Base-by-base conservation (phyloP, 2,888 invertebrate species). In the Stictocephala bisonia region DNA sequence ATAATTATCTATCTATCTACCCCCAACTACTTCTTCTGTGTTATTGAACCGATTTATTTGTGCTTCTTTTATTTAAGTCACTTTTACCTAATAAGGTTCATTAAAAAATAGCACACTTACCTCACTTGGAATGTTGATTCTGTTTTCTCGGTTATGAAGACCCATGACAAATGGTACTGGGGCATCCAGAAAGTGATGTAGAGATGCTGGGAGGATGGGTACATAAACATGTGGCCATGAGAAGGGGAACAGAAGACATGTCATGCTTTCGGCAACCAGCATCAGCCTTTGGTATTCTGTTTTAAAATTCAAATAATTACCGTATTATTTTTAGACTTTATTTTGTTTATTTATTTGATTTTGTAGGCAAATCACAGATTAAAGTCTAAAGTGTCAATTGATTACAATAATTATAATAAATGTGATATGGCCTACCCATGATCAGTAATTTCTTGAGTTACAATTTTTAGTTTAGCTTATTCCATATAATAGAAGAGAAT, bases 81-180 rank as follows among this genome's bases (percentile, higher is more conserved):
- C 44, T 44, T 44, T 20, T 3, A 3, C 15, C 44, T n/a, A n/a
- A n/a, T n/a, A n/a, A n/a, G n/a, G n/a, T n/a, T n/a, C n/a, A n/a
- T n/a, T n/a, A n/a, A 35, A 35, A 35, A 35, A 6, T 35, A 13
- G 13, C 35, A 40, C 40, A 78, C 81, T 79, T 73, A 85, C 85
- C 81, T 85, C 85, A 76, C 85, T 85, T 35, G 85, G 85, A 71
- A 85, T 83, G 79, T 85, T 85, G 26, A 85, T 80, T 74, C 83
- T 82, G 56, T 85, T 83, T 13, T 85, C 84, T 58, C 85, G 83
- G 69, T 82, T 85, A 68, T 89, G 89, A 35, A 91, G 84, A 82
- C 99, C 99, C 99, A 99, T 99, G 75, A 99, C 93, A 85, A 97
- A 99, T 35, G 99, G 99, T 69, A 99, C 98, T 0, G 99, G 99